Evolutionary conservation across 1,140 invertebrate genomes (phyloP), one percentile per base, ranked within the genome.

Genomic region (Drosophila biarmipes): DNA sequence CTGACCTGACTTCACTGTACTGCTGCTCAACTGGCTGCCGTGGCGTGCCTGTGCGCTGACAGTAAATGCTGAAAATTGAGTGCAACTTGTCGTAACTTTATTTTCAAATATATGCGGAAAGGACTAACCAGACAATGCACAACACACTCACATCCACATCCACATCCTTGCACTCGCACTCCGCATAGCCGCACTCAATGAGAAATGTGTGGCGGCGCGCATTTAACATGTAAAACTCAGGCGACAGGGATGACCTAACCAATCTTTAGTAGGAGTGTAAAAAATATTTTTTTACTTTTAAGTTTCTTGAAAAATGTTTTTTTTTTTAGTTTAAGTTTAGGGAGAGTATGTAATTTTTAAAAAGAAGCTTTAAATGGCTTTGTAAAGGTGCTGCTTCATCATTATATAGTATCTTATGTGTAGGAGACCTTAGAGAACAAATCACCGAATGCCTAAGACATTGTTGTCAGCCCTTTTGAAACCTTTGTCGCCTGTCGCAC

Each of bases 11-110:
- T 52, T 24, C 31, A 35, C 52, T 24, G 52, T n/a, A 42, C 54
- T 48, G 31, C 66, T 59, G 37, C 66, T 72, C 68, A 72, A 72
- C 67, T 68, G 63, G 37, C 66, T 55, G 66, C 35, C 66, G 46
- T 89, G 84, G 63, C 76, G 63, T 89, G 84, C 72, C 85, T 77
- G 55, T 46, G 29, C 63, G 72, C 75, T 87, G 84, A 87, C 84
- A 87, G 84, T 87, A 87, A 87, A 87, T 87, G 84, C 76, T 87
- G 84, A 87, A 87, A 87, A 87, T 87, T 90, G 85, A 87, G 84
- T 89, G 84, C 84, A 87, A 87, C 84, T 87, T 84, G 84, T 87
- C 84, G 84, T 87, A 87, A 87, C 84, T 87, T 87, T 87, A 87
- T 87, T 87, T 71, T 87, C 80, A 87, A 89, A 87, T 87, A 87